Conservation (phyloP, 2,888 invertebrate genomes). For the Philonicus albiceps region DNA sequence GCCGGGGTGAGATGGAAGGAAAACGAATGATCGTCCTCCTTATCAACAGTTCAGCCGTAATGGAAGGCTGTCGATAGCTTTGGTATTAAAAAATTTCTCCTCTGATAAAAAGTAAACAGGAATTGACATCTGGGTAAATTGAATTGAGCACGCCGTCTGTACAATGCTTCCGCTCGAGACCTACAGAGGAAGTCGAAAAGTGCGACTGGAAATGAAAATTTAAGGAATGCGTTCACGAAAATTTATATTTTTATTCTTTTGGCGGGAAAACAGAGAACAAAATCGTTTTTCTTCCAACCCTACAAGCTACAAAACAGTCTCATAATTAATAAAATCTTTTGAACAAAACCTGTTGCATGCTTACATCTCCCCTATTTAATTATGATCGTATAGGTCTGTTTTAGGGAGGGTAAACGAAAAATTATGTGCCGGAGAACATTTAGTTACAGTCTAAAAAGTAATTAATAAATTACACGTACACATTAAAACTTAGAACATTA, state of each 20-base stretch:
- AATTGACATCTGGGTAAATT: conserved; percentile 5
- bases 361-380: too few relatives aligned
- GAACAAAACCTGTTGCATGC: neutral
- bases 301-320: too few relatives aligned
- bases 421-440: too few relatives aligned
- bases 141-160: neutral
- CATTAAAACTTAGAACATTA: too few relatives aligned
- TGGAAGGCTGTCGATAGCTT: conserved; percentile 2
- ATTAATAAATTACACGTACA: too few relatives aligned
- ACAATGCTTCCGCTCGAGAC: neutral
- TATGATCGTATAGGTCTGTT: too few relatives aligned
- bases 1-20: neutral
- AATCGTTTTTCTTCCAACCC: neutral
- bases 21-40: neutral
- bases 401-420: too few relatives aligned
- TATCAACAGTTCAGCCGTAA: neutral
- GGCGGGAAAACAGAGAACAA: neutral
- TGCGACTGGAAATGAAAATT: neutral
- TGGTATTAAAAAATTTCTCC: neutral
- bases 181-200: neutral
- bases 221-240: neutral
- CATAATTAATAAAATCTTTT: neutral
- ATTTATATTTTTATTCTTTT: neutral
- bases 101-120: neutral
- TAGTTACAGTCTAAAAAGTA: too few relatives aligned